Base-by-base conservation (phyloP, 2,113 vertebrate species). In the Hemibagrus wyckioides region DNA sequence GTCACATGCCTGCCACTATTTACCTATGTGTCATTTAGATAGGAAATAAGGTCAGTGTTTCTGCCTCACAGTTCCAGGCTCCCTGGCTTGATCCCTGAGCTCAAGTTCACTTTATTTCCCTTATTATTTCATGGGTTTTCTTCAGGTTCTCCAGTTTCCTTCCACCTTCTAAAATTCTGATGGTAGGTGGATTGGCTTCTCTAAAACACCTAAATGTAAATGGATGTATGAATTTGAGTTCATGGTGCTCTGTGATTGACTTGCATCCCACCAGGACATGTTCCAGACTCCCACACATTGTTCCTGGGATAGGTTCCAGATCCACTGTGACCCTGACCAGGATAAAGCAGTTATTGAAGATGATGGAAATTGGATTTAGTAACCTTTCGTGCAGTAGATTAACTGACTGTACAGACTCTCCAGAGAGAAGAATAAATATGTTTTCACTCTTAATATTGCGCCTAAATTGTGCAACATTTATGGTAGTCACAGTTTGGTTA, bases 1-100 rank as follows among this genome's bases (percentile, higher is more conserved):
- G 81, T 23, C 44, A 65, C 2, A 41, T n/a, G 39, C 82, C 41
- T 71, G 36, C 33, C 21, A 52, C 17, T 82, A 86, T 65, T 50
- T 63, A 79, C 56, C 59, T 61, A 48, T 81, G 28, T 88, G 48
- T 88, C 33, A 63, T 65, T 73, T 65, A 76, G 80, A 23, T 48
- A 63, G 36, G 57, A 61, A 61, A 82, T 44, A 41, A 41, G 56
- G 3, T 2, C 7, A 41, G 21, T 61, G 23, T 81, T 39, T 57
- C 54, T 59, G 36, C 8, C 21, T 59, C 23, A 59, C 11, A 61
- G 54, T 56, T 41, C 11, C 33, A 41, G 10, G 36, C 11, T 61
- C 11, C 50, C 17, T 75, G 67, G 36, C 41, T 71, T 8, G 0
- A n/a, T 48, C 44, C 15, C n/a, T 50, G 75, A 50, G 44, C 23